Conservation (phyloP, 2,888 invertebrate genomes). For the Eremobia ochroleuca region DNA sequence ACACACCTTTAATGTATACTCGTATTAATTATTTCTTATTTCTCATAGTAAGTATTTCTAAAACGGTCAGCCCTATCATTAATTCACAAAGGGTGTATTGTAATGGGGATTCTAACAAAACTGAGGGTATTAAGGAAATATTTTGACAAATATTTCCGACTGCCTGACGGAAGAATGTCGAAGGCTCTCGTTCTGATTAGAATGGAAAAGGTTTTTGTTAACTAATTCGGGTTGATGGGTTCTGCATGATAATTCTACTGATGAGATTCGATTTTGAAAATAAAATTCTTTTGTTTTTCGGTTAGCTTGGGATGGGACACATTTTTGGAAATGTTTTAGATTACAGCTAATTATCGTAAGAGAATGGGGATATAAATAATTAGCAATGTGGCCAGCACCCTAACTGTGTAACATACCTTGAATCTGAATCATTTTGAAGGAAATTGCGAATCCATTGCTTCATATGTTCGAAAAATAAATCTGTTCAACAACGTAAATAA, state of each 20-base stretch:
- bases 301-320: not conserved
- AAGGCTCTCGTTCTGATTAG: conserved; percentile 66
- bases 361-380: not conserved
- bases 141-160: conserved; percentile 65
- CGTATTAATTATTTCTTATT: not conserved
- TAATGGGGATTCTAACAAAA: conserved; percentile 70
- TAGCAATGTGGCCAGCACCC: too few species aligned
- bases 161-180: conserved; percentile 68
- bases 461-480: too few species aligned
- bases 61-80: conserved; percentile 43
- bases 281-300: conserved; percentile 7
- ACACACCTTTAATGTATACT: too few species aligned
- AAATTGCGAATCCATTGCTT: too few species aligned
- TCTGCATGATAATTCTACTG: conserved; percentile 61
- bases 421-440: too few species aligned
- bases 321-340: conserved; percentile 4
- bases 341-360: not conserved
- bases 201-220: conserved; percentile 55
- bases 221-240: conserved; percentile 59
- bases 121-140: conserved; percentile 62
- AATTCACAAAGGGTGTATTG: conserved; percentile 53
- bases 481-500: too few species aligned
- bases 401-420: too few species aligned
- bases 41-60: not conserved
- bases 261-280: conserved; percentile 46